phyloP scores from a whole-genome alignment of 2,888 invertebrate species.

The Lutraria lutraria region DNA sequence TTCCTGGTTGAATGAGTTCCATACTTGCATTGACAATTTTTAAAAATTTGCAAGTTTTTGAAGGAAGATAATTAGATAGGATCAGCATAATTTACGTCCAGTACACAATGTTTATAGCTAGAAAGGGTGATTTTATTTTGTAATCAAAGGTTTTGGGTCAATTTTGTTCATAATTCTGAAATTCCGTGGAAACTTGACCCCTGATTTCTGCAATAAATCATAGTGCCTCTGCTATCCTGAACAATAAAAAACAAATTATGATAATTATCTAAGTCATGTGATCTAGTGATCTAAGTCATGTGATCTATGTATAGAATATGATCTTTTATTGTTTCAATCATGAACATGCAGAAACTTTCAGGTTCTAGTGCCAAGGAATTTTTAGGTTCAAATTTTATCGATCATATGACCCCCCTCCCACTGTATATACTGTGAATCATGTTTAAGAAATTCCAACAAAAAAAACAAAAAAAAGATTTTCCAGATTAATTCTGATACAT shows the following conservation, averaged over 20 bases:
- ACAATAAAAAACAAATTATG: too few relatives aligned
- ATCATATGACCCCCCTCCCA: neutral
- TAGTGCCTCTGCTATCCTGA: too few relatives aligned
- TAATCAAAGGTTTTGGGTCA: too few relatives aligned
- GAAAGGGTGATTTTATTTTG: too few relatives aligned
- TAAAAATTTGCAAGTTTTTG: too few relatives aligned
- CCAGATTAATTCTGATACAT: neutral
- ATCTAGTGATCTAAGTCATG: too few relatives aligned
- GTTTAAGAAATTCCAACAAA: neutral
- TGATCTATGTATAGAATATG: neutral
- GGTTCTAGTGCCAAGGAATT: neutral
- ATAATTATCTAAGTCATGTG: neutral
- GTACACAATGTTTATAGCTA: too few relatives aligned
- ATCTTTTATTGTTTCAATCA: neutral
- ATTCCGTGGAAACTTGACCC: too few relatives aligned
- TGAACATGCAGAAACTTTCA: neutral
- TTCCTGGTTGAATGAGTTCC: neutral
- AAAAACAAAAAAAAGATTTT: neutral
- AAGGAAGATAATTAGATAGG: too few relatives aligned
- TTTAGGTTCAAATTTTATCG: neutral
- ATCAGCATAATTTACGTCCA: too few relatives aligned
- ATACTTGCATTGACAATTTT: neutral
- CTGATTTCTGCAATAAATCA: too few relatives aligned
- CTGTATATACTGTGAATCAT: neutral
- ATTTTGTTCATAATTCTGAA: too few relatives aligned